Base-by-base conservation (phyloP, 1,140 invertebrate genomes). In the Ostrea edulis region DNA sequence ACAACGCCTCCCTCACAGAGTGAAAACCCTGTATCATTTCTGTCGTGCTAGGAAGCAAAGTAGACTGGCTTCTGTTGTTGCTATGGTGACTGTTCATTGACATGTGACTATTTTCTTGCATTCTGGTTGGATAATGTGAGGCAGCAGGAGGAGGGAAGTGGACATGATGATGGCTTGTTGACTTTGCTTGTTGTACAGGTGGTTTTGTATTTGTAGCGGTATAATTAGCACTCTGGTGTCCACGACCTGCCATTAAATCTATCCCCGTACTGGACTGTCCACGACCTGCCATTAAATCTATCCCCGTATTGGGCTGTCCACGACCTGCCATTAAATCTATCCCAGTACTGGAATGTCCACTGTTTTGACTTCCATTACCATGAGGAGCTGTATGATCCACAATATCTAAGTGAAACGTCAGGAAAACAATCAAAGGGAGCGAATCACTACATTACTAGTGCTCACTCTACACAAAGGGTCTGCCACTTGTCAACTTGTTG, bases 1-100 rank as follows among this genome's bases (percentile, higher is more conserved):
- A 85, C n/a, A 93, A 86, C 9, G 91, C 92, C 81, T 91, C 86
- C 52, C 90, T 84, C 3, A 93, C 92, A 25, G 90, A 90, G 65
- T 89, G 82, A 88, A 93, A 93, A 1, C 91, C 91, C 51, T 89
- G 87, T 3, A 90, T 52, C 65, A 90, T 87, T 29, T 93, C 91
- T 14, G 86, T 12, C n/a, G 54, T 84, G 51, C 53, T 53, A 17
- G 82, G 20, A 53, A 83, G 8, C 9, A 17, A 22, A n/a, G 11
- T 44, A 53, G 17, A 83, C 4, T 83, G 82, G 82, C 44, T 83
- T n/a, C 17, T 83, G 82, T 35, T 53, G 44, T 25, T 25, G 35
- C 22, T 44, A 5, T 81, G 25, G 20, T 53, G 44, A 54, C 82
- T 83, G 8, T 82, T 35, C 22, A 22, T 54, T 53, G 44, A 83